Conservation (phyloP, 2,888 invertebrate genomes). For the Drosophila koepferae region DNA sequence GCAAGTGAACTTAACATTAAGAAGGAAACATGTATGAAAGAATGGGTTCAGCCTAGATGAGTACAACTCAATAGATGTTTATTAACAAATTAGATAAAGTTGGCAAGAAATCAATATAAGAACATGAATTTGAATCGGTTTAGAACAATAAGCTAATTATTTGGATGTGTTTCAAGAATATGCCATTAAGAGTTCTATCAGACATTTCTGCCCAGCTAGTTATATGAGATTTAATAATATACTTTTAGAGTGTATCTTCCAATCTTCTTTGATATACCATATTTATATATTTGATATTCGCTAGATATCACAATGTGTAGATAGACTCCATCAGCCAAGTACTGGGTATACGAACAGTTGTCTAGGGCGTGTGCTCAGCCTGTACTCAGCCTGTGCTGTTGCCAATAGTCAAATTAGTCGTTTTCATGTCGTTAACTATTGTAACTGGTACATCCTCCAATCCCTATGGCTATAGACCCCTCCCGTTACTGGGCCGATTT, state of each 20-base stretch:
- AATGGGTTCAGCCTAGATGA: too few relatives aligned
- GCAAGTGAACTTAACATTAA: not conserved
- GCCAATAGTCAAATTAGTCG: conserved; percentile 72
- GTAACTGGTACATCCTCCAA: conserved; percentile 74
- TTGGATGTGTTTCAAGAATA: not conserved
- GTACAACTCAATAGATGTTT: not conserved
- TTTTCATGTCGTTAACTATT: conserved; percentile 79
- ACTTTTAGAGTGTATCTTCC: not conserved
- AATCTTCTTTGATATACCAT: not conserved
- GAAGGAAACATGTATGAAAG: too few relatives aligned
- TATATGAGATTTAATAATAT: not conserved
- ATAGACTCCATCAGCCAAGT: not conserved
- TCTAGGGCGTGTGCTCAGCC: conserved; percentile 22
- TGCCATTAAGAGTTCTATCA: not conserved
- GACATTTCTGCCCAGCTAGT: not conserved
- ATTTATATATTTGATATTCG: too few relatives aligned
- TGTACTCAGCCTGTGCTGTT: conserved; percentile 22
- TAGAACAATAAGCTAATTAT: not conserved
- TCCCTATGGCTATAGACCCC: conserved; percentile 6
- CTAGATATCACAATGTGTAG: not conserved
- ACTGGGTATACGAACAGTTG: conserved; percentile 25
- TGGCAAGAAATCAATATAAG: not conserved
- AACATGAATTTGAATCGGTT: not conserved
- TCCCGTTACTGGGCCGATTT: conserved; percentile 37
- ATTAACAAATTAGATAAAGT: not conserved